Base-by-base conservation (phyloP, 2,113 vertebrate genomes). In the human (Homo sapiens) region DNA sequence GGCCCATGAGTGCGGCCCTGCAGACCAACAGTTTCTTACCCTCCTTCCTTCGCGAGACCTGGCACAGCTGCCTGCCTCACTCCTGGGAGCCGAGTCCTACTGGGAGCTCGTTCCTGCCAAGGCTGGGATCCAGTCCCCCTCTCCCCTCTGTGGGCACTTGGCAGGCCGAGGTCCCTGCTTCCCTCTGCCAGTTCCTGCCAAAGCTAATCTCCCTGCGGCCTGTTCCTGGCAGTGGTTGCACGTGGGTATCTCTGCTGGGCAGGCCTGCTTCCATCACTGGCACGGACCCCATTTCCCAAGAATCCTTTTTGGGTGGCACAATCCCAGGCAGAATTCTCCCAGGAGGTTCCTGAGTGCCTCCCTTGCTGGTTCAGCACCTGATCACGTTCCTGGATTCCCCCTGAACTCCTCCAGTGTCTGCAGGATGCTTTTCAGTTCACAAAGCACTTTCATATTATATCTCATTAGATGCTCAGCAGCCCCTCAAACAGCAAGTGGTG, bases 131-230 rank as follows among this genome's bases (percentile, higher is more conserved):
- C 10, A 40, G 32, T 82, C 45, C 50, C 16, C 50, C 45, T 94
- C 52, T 57, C 9, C 11, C 11, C 45, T 61, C n/a, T 40, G 57
- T 0, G 13, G 48, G 90, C 30, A 13, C 61, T 64, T 64, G 90
- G 68, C 70, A 92, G 86, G 25, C 66, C 22, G 78, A 93, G n/a
- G 75, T 64, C 70, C 68, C 93, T 89, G 72, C 40, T 86, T 85
- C 27, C 43, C 40, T 89, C 35, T 38, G 93, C 94, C 97, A 95
- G 76, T 97, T 96, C 84, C 93, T 95, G 97, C 89, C 97, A 95
- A 10, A 20, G 82, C 57, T 84, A 64, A 94, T 96, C 43, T 94
- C 97, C 52, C 80, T 43, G 40, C 16, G 55, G 90, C 68, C 61
- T 0, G 0, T 38, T 76, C 48, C 79, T 98, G 97, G 97, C 94